phyloP scores from a whole-genome alignment of 37 sponge, comb jelly and placozoan species.

The Halisarca cf. caerulea region DNA sequence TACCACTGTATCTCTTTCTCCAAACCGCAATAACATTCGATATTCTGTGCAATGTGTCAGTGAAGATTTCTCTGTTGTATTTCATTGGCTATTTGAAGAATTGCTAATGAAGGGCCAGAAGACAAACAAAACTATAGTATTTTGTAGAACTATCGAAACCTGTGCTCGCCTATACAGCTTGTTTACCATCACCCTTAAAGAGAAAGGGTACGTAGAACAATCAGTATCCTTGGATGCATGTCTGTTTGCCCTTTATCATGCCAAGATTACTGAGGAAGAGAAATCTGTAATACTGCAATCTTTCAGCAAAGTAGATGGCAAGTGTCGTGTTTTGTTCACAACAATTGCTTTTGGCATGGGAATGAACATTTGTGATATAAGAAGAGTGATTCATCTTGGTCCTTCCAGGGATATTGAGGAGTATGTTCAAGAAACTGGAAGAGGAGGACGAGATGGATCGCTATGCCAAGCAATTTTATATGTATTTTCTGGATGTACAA shows the following conservation, averaged over 20 bases:
- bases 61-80: too few relatives aligned
- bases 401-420: neutral
- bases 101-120: too few relatives aligned
- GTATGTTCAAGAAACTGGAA: neutral
- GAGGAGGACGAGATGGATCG: conserved; percentile 11
- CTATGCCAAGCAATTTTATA: neutral
- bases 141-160: conserved; percentile 6
- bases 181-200: neutral
- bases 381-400: neutral
- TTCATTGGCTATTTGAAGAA: too few relatives aligned
- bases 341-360: conserved; percentile 17
- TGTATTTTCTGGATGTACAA: neutral
- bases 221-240: neutral
- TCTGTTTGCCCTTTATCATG: neutral
- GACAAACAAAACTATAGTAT: neutral
- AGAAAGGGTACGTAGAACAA: neutral
- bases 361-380: neutral
- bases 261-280: neutral
- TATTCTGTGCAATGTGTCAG: too few relatives aligned
- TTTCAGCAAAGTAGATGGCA: neutral
- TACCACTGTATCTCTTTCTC: too few relatives aligned
- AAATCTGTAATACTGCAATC: neutral
- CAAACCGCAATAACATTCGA: too few relatives aligned
- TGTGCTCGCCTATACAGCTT: neutral
- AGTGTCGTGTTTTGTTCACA: neutral